Percentiles rank a stretch among this genome's conserved stretches.
phyloP scores from a whole-genome alignment of 2,113 vertebrate species.

The Oreochromis tanganicae region DNA sequence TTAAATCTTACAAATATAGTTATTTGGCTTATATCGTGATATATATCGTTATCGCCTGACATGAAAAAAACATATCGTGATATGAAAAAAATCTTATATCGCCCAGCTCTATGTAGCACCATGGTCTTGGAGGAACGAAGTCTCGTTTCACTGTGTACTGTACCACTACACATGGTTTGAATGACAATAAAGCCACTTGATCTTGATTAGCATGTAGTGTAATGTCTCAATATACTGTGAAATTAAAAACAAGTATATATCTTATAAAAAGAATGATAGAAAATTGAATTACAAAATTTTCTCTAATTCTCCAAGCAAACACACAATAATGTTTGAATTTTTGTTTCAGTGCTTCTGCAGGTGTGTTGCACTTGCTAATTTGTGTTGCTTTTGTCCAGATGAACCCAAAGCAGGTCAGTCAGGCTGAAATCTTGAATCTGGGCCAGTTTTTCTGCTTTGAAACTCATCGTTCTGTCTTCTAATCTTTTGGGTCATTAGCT shows the following conservation, averaged over 20 bases:
- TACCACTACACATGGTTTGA: not conserved
- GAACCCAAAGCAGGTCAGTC: not conserved
- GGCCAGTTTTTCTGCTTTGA: not conserved
- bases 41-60: no score
- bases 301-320: not conserved
- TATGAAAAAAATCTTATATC: no score
- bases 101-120: not conserved
- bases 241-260: not conserved
- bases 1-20: no score
- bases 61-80: no score
- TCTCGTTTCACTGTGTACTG: not conserved
- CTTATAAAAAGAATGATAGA: not conserved
- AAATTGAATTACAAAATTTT: not conserved
- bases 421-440: not conserved
- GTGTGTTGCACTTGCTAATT: not conserved
- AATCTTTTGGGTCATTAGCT: not conserved
- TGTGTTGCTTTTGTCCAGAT: not conserved
- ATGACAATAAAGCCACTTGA: not conserved
- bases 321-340: not conserved
- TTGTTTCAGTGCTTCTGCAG: not conserved
- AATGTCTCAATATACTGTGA: not conserved
- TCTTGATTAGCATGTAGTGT: not conserved
- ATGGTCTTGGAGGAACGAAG: not conserved
- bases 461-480: not conserved
- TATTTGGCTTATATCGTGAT: no score